Percentiles rank a stretch among this genome's conserved stretches.
Evolutionary conservation across 2,888 invertebrate genomes (phyloP).

Genomic region (Amphipoea oculea): DNA sequence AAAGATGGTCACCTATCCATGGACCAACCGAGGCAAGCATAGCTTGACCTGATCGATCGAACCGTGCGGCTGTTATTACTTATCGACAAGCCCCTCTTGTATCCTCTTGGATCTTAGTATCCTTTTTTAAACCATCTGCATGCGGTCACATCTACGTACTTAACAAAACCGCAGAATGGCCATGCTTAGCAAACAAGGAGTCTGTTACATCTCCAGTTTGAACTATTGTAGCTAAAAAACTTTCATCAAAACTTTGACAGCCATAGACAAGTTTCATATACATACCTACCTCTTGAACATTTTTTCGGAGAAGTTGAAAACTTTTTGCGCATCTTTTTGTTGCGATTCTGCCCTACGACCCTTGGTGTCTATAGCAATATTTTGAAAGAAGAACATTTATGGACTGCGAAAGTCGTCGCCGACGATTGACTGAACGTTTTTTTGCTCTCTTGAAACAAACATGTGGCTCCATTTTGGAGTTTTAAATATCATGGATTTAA

Average conservation of each 20-base stretch:
- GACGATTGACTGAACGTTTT: constrained; percentile 72
- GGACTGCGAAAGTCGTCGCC: constrained; percentile 78
- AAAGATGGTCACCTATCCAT: no score
- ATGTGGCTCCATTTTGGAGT: constrained; percentile 50
- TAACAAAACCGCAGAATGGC: neutral
- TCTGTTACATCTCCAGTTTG: neutral
- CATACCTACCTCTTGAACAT: constrained; percentile 28
- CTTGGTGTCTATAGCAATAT: constrained; percentile 73
- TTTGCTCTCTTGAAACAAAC: constrained; percentile 62
- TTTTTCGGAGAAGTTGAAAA: constrained; percentile 26
- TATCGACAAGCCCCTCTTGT: no score
- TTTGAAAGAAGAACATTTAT: constrained; percentile 86
- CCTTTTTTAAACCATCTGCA: neutral
- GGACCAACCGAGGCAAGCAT: no score
- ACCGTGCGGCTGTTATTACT: no score
- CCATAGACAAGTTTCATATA: constrained; percentile 14
- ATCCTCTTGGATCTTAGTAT: neutral
- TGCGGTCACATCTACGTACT: neutral
- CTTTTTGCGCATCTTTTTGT: constrained; percentile 52
- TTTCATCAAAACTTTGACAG: constrained; percentile 41
- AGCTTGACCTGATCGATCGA: no score
- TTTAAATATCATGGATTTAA: constrained; percentile 57
- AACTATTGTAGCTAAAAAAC: neutral
- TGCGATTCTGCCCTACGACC: constrained; percentile 42
- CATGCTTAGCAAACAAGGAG: neutral